Conservation (phyloP, 2,113 vertebrate genomes). For the Brevimyrus niger region DNA sequence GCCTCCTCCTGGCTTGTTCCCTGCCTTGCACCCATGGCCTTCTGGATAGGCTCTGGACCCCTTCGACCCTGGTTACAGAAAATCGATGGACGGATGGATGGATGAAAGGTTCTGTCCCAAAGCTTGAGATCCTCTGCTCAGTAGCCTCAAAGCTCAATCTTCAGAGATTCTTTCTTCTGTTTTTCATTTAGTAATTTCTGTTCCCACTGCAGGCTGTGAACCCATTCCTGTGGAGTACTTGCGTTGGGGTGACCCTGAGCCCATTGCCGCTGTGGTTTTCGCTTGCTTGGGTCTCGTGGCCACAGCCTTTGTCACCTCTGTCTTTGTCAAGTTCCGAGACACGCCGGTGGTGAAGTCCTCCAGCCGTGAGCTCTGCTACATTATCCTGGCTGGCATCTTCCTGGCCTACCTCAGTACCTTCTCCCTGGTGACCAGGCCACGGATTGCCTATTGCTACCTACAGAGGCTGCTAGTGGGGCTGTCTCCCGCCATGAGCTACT, state of each 20-base stretch:
- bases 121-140: neutral
- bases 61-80: neutral
- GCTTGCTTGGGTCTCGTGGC: slow-evolving; percentile 87
- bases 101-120: neutral
- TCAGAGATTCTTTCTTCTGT: neutral
- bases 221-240: slow-evolving; percentile 91
- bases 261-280: slow-evolving; percentile 92
- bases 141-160: neutral
- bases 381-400: slow-evolving; percentile 92
- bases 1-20: neutral
- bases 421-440: slow-evolving; percentile 90
- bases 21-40: neutral
- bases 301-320: slow-evolving; percentile 84
- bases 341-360: slow-evolving; percentile 97
- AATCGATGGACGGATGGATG: neutral
- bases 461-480: slow-evolving; percentile 91
- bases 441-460: slow-evolving; percentile 87
- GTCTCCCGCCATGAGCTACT: slow-evolving; percentile 97
- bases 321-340: slow-evolving; percentile 93
- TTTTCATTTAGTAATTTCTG: slow-evolving; percentile 19
- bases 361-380: slow-evolving; percentile 95
- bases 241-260: slow-evolving; percentile 92
- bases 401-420: slow-evolving; percentile 94
- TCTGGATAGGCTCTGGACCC: neutral
- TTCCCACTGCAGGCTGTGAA: slow-evolving; percentile 73